phyloP scores from a whole-genome alignment of 1,140 invertebrate genomes.

The Pseudomyrmex dendroicus region DNA sequence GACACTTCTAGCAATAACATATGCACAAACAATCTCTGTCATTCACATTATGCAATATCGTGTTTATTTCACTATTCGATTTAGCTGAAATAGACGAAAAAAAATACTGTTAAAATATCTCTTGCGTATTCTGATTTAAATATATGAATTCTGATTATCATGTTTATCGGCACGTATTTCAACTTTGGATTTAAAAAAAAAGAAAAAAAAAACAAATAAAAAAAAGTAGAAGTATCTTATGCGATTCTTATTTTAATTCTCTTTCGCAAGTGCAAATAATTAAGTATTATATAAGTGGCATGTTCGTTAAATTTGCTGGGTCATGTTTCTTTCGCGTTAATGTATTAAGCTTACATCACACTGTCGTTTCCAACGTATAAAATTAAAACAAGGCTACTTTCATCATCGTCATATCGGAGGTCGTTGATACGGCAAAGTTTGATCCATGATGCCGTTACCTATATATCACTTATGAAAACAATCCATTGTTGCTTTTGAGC shows the following conservation, averaged over 20 bases:
- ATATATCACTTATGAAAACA: not conserved
- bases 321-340: conserved; percentile 27
- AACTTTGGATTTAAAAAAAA: too few species aligned
- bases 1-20: conserved; percentile 23
- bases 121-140: not conserved
- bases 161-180: not conserved
- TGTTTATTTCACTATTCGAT: not conserved
- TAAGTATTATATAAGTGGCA: conserved; percentile 1
- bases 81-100: not conserved
- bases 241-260: not conserved
- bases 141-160: not conserved
- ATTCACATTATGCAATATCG: conserved; percentile 23
- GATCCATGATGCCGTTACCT: not conserved
- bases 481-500: not conserved
- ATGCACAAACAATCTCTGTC: not conserved
- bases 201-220: too few species aligned
- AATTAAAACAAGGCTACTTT: conserved; percentile 48
- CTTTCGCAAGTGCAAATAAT: conserved; percentile 23
- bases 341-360: conserved; percentile 34
- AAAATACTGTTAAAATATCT: not conserved
- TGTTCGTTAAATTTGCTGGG: not conserved
- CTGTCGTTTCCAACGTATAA: not conserved
- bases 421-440: conserved; percentile 27
- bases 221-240: too few species aligned
- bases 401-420: not conserved